Evolutionary conservation across 2,797 vertebrate genomes (phyloP).

Genomic region (Myripristis murdjan): DNA sequence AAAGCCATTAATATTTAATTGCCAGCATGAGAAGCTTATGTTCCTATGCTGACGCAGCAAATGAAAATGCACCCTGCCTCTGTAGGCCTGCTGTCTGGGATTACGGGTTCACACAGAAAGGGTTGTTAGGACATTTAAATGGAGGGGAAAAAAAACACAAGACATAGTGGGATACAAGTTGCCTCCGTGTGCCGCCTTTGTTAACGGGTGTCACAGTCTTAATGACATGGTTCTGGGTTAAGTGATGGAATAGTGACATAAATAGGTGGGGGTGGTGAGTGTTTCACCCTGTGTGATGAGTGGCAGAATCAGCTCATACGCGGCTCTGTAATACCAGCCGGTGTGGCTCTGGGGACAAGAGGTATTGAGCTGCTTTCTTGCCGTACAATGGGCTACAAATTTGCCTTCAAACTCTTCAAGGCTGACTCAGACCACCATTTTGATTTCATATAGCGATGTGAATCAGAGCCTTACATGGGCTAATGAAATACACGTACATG

Average conservation of each 20-base stretch:
- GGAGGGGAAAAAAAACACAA: not conserved
- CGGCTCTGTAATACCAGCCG: constrained; percentile 6
- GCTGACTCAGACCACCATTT: constrained; percentile 48
- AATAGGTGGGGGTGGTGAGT: constrained; percentile 21
- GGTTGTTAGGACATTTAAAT: constrained; percentile 61
- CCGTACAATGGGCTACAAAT: constrained; percentile 8
- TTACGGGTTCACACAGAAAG: constrained; percentile 31
- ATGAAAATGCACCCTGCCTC: constrained; percentile 57
- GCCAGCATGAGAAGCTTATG: constrained; percentile 64
- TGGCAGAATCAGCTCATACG: constrained; percentile 8
- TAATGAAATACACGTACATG: constrained; percentile 55
- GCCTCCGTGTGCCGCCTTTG: constrained; percentile 47
- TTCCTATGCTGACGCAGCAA: constrained; percentile 72
- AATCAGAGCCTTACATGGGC: constrained; percentile 11
- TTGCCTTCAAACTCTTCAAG: constrained; percentile 15
- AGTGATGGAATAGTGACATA: constrained; percentile 32
- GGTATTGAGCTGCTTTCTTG: not conserved
- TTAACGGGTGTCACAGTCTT: constrained; percentile 20
- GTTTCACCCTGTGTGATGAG: constrained; percentile 24
- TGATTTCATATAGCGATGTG: constrained; percentile 34
- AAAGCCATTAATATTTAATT: constrained; percentile 80
- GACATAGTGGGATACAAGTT: constrained; percentile 51
- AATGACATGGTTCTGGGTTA: constrained; percentile 40
- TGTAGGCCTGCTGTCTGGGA: constrained; percentile 52
- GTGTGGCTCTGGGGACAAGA: not conserved